These are phyloP conservation scores for Drosophila suzukii DNA, from an alignment of 1,140 invertebrate species.

Conservation along the genomic window DNA sequence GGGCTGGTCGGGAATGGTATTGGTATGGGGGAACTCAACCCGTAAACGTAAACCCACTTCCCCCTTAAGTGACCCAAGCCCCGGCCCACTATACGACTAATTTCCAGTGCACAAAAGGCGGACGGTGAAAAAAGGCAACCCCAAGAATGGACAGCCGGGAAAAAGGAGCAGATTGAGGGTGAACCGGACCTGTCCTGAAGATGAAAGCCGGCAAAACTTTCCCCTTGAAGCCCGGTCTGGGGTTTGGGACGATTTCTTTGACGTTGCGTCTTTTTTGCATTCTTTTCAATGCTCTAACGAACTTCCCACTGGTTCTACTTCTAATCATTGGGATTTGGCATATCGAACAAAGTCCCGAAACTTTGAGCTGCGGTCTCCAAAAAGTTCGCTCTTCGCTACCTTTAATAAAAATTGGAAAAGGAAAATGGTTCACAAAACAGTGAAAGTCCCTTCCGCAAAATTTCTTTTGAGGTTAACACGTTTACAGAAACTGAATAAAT, in stretches of 20 bases:
- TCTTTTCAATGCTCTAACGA: constrained; percentile 73
- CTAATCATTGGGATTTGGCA: constrained; percentile 76
- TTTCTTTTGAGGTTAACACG: constrained; percentile 4
- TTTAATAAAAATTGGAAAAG: background rate
- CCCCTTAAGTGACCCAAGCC: constrained; percentile 7
- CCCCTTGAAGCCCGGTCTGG: constrained; percentile 8
- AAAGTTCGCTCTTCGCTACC: constrained; percentile 35
- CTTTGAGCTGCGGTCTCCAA: constrained; percentile 59
- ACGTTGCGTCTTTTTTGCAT: constrained; percentile 61
- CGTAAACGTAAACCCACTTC: background rate
- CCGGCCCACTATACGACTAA: constrained; percentile 46
- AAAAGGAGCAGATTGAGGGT: constrained; percentile 25
- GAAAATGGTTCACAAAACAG: background rate
- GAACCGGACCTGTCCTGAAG: constrained; percentile 43
- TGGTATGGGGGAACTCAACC: constrained; percentile 1
- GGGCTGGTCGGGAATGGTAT: constrained; percentile 8
- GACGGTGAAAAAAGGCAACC: constrained; percentile 52
- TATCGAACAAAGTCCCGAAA: constrained; percentile 67
- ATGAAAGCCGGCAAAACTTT: constrained; percentile 68
- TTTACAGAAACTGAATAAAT: too few relatives aligned
- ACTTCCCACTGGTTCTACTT: constrained; percentile 44
- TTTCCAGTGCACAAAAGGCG: constrained; percentile 71
- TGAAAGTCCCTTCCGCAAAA: background rate
- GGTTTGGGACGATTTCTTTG: constrained; percentile 41
- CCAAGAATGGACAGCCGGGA: constrained; percentile 27